Evolutionary conservation across 2,797 vertebrate genomes (phyloP).

Genomic region (Anguilla anguilla): DNA sequence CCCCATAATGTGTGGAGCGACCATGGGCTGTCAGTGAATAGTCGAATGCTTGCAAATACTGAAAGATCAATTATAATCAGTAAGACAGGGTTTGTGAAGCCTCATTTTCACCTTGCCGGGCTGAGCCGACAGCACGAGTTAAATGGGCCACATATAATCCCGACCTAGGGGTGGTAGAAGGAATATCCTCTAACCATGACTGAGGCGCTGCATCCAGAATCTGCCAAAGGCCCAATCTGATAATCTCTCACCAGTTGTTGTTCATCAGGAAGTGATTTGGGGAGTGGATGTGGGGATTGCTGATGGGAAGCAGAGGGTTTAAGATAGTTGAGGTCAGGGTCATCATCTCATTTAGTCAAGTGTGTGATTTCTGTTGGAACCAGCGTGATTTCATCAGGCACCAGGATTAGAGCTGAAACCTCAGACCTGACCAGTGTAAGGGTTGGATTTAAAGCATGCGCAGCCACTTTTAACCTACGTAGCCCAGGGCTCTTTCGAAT

Average conservation of each 20-base stretch:
- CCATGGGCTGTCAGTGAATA: neutral
- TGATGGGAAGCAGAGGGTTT: constrained; percentile 6
- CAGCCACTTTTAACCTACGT: neutral
- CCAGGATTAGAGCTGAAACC: neutral
- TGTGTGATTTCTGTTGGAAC: neutral
- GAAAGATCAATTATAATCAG: neutral
- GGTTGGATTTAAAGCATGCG: neutral
- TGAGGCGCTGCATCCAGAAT: neutral
- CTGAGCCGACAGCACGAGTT: neutral
- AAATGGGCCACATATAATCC: neutral
- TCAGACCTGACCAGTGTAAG: neutral
- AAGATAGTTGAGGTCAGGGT: constrained; percentile 7
- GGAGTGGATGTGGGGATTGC: neutral
- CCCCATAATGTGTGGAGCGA: neutral
- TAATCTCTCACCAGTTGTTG: neutral
- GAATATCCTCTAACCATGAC: neutral
- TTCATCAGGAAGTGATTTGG: neutral
- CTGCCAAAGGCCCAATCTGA: neutral
- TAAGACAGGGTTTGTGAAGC: neutral
- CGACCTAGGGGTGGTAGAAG: neutral
- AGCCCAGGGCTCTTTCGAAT: neutral
- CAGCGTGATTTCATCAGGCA: neutral
- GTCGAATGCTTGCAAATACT: neutral
- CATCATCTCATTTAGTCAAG: neutral
- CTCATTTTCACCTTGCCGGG: neutral